phyloP scores from a whole-genome alignment of 2,888 invertebrate genomes.

The Zonitis immaculata region DNA sequence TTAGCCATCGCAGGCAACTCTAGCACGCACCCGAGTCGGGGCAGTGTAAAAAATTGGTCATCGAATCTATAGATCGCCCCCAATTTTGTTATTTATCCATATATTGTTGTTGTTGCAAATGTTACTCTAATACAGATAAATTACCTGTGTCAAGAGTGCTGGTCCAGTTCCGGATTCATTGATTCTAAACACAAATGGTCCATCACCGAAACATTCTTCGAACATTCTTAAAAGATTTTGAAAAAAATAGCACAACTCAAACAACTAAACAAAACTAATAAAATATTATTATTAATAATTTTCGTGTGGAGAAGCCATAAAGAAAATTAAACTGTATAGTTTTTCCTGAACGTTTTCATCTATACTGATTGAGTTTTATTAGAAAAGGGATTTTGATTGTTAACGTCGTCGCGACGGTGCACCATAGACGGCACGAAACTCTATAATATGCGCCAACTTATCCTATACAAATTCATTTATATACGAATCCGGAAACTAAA shows the following conservation, averaged over 20 bases:
- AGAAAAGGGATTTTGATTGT: background rate
- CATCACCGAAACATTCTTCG: slow-evolving; percentile 54
- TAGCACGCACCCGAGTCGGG: too few relatives aligned
- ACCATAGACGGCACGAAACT: background rate
- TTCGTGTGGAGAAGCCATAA: too few relatives aligned
- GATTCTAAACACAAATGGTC: slow-evolving; percentile 69
- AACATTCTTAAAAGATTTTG: slow-evolving; percentile 44
- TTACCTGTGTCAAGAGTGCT: slow-evolving; percentile 68
- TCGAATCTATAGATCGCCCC: too few relatives aligned
- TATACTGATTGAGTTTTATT: background rate
- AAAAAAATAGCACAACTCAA: too few relatives aligned
- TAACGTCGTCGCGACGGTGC: slow-evolving; percentile 1
- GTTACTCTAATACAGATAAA: too few relatives aligned
- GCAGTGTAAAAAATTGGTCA: too few relatives aligned
- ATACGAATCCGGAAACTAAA: background rate
- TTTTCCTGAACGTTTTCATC: background rate
- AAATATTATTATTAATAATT: too few relatives aligned
- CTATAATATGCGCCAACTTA: background rate
- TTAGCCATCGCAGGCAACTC: too few relatives aligned
- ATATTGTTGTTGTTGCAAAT: too few relatives aligned
- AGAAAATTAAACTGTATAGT: slow-evolving; percentile 18
- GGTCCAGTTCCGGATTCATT: slow-evolving; percentile 73
- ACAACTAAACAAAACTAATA: too few relatives aligned
- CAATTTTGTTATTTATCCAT: too few relatives aligned
- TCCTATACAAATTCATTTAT: background rate